Evolutionary conservation across 2,113 vertebrate genomes (phyloP), one percentile per base, ranked within the genome.

Genomic region (Lophochroa leadbeateri): DNA sequence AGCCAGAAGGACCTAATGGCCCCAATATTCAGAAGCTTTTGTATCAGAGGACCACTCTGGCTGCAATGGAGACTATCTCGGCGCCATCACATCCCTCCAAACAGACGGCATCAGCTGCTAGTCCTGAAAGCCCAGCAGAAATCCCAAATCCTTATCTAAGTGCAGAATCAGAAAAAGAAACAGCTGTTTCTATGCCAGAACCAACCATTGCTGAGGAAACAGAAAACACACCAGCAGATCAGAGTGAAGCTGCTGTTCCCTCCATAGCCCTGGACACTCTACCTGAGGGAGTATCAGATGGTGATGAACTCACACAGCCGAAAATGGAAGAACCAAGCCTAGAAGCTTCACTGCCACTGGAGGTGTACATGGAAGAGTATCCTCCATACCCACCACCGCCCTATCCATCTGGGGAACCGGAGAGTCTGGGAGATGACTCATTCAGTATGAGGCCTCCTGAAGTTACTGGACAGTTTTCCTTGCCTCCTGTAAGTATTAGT

Each of bases 21-120:
- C 99, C 99, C 33, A 99, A 99, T 94, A 99, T 99, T 70, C 99
- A 99, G 98, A 99, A 99, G 94, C 98, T 99, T 8, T 88, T 99
- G 39, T 99, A 99, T 93, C 99, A 99, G 98, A 99, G 99, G 94
- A 99, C 99, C 94, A 99, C 99, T 7, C 96, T 99, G 55, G 99
- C 99, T 46, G 99, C 99, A 28, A 99, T 99, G 99, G 99, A 99
- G 97, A 99, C 98, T 41, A 97, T 98, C 75, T 97, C 97, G 0
- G 97, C 97, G 33, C 98, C 99, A 1, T 97, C 97, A 0, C 98
- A 98, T 89, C 94, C 98, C 3, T 91, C 98, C 24, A 98, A 97
- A 65, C 90, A 98, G 9, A 55, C 91, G 0, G 64, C 97, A 4
- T 98, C 97, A 63, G 86, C 93, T 46, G 50, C 90, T 20, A 79